Percentiles rank a stretch among this genome's conserved stretches.
Conservation (phyloP, 2,888 invertebrate genomes). For the Reticulitermes lucifugus region DNA sequence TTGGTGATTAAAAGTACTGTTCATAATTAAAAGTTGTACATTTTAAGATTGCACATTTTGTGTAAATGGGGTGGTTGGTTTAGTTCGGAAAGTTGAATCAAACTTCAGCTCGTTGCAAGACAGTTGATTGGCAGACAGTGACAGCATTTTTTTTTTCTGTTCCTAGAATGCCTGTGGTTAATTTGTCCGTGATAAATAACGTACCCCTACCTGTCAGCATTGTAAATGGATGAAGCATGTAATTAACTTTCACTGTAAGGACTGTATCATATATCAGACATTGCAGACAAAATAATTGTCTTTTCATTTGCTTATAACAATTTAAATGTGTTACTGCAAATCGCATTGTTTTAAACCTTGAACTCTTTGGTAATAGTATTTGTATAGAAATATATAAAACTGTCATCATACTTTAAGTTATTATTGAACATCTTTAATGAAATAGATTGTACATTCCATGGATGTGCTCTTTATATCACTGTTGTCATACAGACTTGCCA, state of each 20-base stretch:
- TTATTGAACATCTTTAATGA: too few species aligned
- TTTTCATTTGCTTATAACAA: neutral
- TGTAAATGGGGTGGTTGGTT: neutral
- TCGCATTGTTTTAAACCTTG: neutral
- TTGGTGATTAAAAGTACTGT: neutral
- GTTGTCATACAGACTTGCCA: too few species aligned
- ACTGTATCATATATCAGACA: neutral
- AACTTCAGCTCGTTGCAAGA: neutral
- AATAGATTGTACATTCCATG: too few species aligned
- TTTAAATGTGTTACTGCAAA: neutral
- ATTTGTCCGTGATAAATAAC: neutral
- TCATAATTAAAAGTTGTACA: slow-evolving; percentile 2
- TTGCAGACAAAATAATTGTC: neutral
- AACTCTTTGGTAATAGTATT: neutral
- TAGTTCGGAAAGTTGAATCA: neutral
- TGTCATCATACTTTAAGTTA: too few species aligned
- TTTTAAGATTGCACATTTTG: slow-evolving; percentile 7
- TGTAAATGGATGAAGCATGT: neutral
- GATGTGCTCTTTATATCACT: too few species aligned
- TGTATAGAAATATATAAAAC: too few species aligned
- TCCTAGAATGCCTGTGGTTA: neutral
- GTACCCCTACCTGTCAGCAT: neutral
- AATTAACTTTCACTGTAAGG: neutral
- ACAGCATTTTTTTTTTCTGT: neutral
- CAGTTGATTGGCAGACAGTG: neutral